These are phyloP conservation scores for Halichoerus grypus DNA, from an alignment of 2,113 vertebrate genomes.

Conservation along the genomic window DNA sequence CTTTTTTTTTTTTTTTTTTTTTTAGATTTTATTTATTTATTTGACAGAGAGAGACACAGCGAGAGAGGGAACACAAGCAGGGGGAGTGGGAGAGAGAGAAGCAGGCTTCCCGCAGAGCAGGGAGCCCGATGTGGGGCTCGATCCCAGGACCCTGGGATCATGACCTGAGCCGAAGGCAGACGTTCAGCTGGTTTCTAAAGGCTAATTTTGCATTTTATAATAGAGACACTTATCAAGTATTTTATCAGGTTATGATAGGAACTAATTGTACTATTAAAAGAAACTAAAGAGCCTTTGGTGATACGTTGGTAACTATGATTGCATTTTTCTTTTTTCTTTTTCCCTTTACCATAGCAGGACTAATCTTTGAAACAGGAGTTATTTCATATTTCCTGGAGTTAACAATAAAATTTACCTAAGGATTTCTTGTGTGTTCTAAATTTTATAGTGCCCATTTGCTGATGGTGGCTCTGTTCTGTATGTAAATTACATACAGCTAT, in stretches of 20 bases:
- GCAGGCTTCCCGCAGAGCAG: too few species aligned
- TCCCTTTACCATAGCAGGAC: not conserved
- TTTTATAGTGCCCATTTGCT: not conserved
- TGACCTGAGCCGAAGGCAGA: too few species aligned
- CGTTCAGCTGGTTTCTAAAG: conserved; percentile 1
- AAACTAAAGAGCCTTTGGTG: conserved; percentile 22
- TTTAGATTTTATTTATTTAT: too few species aligned
- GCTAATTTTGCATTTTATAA: not conserved
- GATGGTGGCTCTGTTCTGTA: not conserved
- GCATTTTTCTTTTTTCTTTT: conserved; percentile 41
- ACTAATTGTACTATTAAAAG: not conserved
- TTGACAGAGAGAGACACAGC: too few species aligned
- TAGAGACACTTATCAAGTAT: not conserved
- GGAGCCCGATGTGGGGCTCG: too few species aligned
- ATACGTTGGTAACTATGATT: not conserved
- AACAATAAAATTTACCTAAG: not conserved
- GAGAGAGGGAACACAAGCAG: too few species aligned
- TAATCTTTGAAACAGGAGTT: not conserved
- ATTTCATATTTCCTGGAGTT: not conserved
- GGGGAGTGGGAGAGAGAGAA: too few species aligned
- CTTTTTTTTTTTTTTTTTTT: too few species aligned
- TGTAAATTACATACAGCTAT: not conserved
- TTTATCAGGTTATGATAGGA: conserved; percentile 11
- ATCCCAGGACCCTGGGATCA: too few species aligned
- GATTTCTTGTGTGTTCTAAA: not conserved